Conservation (phyloP, 2,888 invertebrate species). For the Chymomyza procnemis region DNA sequence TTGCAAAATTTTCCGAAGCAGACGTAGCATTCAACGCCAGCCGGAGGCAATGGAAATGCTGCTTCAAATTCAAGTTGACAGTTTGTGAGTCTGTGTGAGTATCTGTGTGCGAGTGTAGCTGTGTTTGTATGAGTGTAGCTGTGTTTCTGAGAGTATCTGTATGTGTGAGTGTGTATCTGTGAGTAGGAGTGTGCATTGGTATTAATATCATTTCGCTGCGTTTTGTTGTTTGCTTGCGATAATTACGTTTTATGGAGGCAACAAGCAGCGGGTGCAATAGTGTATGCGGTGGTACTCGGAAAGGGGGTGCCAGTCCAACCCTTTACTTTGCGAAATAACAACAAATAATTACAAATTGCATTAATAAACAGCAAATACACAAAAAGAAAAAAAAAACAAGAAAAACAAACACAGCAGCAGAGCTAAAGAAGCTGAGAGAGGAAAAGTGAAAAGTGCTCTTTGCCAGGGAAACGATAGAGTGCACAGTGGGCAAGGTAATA, state of each 20-base stretch:
- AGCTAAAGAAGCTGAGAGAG: neutral
- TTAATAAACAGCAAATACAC: conserved; percentile 53
- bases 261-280: conserved; percentile 24
- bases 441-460: too few relatives aligned
- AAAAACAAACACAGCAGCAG: neutral
- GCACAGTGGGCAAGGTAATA: neutral
- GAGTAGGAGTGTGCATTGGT: neutral
- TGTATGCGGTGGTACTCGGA: neutral
- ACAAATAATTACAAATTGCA: conserved; percentile 51
- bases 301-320: neutral
- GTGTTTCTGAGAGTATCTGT: neutral
- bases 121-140: neutral
- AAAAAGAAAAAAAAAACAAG: neutral
- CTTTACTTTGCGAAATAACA: conserved; percentile 4
- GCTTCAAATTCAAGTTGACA: conserved; percentile 40
- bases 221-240: conserved; percentile 41
- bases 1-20: conserved; percentile 31
- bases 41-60: neutral
- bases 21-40: neutral
- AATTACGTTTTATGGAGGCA: conserved; percentile 53
- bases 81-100: neutral
- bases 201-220: conserved; percentile 26
- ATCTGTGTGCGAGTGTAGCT: neutral
- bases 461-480: neutral
- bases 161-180: neutral